Conservation (phyloP, 2,797 vertebrate genomes). For the Australoheros facetus region DNA sequence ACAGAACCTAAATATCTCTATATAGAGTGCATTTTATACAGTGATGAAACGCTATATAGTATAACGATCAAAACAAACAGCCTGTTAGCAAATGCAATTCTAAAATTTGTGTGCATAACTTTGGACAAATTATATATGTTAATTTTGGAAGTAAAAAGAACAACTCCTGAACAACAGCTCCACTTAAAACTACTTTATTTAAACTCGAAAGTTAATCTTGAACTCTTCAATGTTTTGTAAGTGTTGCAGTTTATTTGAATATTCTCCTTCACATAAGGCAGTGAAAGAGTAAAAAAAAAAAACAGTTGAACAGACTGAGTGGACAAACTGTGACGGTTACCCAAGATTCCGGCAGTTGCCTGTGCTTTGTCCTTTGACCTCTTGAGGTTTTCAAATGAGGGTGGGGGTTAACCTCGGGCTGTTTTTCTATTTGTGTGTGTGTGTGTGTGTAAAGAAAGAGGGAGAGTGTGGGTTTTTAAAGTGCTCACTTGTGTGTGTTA, state of each 20-base stretch:
- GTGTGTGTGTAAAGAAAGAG: slow-evolving; percentile 39
- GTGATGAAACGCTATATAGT: background rate
- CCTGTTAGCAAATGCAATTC: background rate
- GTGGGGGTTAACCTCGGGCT: slow-evolving; percentile 76
- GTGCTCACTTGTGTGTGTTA: slow-evolving; percentile 53
- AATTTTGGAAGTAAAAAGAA: background rate
- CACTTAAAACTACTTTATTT: background rate
- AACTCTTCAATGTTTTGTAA: background rate
- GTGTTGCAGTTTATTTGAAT: background rate
- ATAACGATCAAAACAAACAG: background rate
- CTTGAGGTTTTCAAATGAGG: slow-evolving; percentile 51
- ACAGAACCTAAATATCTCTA: slow-evolving; percentile 1
- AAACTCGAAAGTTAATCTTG: background rate
- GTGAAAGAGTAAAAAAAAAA: background rate
- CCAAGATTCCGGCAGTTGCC: slow-evolving; percentile 77
- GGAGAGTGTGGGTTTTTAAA: slow-evolving; percentile 58
- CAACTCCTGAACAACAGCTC: background rate
- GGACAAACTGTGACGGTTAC: slow-evolving; percentile 30
- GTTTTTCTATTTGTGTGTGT: slow-evolving; percentile 62
- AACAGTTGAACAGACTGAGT: background rate
- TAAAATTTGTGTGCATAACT: background rate
- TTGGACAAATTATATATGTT: background rate
- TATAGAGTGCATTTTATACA: background rate
- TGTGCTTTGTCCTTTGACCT: slow-evolving; percentile 79
- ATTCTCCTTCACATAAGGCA: background rate